These are phyloP conservation scores for Drosophila glabriapex DNA, from an alignment of 2,888 invertebrate species.

Conservation along the genomic window DNA sequence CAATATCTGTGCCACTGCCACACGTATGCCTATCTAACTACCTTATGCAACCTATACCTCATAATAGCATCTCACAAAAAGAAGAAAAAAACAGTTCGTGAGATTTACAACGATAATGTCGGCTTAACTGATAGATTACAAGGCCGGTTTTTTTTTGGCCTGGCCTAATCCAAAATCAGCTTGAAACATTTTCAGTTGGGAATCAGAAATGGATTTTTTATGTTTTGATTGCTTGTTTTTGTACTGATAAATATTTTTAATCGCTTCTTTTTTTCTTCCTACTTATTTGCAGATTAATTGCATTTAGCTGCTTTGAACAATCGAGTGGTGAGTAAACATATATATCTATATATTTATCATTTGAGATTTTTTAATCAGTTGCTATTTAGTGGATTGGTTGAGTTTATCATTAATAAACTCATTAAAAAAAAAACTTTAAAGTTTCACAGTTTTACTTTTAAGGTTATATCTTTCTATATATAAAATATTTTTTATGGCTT, in stretches of 20 bases:
- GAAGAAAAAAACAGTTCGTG: constrained; percentile 54
- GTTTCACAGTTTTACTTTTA: constrained; percentile 29
- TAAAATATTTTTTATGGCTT: constrained; percentile 19
- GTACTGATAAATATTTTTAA: constrained; percentile 31
- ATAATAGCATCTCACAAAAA: constrained; percentile 63
- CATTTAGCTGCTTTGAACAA: constrained; percentile 40
- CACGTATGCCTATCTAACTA: constrained; percentile 3
- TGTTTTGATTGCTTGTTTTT: constrained; percentile 42
- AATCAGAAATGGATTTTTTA: constrained; percentile 40
- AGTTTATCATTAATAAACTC: not conserved
- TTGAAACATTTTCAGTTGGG: constrained; percentile 15
- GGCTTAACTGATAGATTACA: constrained; percentile 71
- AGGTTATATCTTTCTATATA: constrained; percentile 5
- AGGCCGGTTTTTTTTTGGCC: constrained; percentile 17
- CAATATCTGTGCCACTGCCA: constrained; percentile 24
- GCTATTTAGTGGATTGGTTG: not conserved
- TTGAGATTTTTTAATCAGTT: not conserved
- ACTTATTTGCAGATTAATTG: constrained; percentile 60
- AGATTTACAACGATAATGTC: constrained; percentile 75
- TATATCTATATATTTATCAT: not conserved
- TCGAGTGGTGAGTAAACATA: constrained; percentile 49
- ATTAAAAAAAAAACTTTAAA: constrained; percentile 4
- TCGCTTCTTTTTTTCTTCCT: constrained; percentile 1
- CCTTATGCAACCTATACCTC: constrained; percentile 28
- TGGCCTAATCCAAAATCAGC: not conserved